Percentiles rank a stretch among this genome's conserved stretches.
Conservation (phyloP, 2,113 vertebrate species). For the Triplophysa rosa region DNA sequence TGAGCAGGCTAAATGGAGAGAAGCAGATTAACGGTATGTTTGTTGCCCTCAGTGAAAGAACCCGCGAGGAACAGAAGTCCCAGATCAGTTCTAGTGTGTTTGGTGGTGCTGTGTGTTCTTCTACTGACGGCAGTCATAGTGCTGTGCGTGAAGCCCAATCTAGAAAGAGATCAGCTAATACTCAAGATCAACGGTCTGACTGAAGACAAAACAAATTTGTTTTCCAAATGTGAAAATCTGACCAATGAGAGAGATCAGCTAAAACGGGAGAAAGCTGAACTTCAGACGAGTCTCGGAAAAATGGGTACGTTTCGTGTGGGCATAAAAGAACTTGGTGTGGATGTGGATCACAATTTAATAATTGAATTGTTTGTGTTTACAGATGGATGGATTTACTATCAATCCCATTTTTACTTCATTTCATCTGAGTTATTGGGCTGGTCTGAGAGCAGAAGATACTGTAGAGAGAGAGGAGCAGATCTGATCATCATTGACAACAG, state of each 20-base stretch:
- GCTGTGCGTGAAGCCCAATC: neutral
- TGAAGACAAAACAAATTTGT: too few relatives aligned
- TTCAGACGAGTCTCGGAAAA: neutral
- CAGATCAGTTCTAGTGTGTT: neutral
- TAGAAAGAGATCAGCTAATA: neutral
- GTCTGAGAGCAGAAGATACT: neutral
- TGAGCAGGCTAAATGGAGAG: too few relatives aligned
- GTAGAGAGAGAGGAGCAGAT: slow-evolving; percentile 13
- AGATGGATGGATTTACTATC: neutral
- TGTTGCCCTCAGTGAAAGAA: too few relatives aligned
- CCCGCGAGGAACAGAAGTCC: neutral
- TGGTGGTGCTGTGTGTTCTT: slow-evolving; percentile 5
- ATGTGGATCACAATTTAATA: too few relatives aligned
- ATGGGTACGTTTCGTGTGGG: neutral
- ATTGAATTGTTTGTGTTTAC: too few relatives aligned
- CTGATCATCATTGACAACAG: neutral
- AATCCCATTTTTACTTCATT: neutral
- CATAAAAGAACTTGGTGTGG: too few relatives aligned
- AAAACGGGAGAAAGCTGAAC: neutral
- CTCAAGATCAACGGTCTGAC: neutral
- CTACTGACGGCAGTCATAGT: slow-evolving; percentile 3
- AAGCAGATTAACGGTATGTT: too few relatives aligned
- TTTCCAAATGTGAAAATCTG: neutral
- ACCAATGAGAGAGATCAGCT: neutral
- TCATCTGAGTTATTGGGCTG: neutral